Evolutionary conservation across 2,888 invertebrate species (phyloP).

Genomic region (Eumacrocentrus americanus): DNA sequence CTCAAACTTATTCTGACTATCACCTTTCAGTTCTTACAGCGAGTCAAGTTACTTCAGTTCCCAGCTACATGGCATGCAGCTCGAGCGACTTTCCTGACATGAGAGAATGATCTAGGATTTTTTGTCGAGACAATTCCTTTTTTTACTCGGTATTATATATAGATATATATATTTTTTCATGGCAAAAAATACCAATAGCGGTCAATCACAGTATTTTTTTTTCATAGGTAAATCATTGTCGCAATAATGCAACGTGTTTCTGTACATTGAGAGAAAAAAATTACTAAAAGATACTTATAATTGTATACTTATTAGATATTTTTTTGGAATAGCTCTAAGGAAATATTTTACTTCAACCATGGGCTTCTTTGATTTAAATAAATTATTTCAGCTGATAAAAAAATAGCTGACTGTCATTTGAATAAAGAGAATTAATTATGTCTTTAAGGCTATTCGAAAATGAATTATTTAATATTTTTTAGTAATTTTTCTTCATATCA

Average conservation of each 20-base stretch:
- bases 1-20: constrained; percentile 8
- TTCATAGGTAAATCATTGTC: background rate
- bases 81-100: background rate
- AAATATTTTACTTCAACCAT: no score
- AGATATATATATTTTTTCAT: background rate
- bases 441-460: background rate
- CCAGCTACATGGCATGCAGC: background rate
- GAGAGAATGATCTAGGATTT: background rate
- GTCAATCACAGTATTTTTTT: constrained; percentile 1
- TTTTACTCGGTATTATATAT: no score
- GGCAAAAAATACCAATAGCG: background rate
- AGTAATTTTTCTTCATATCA: background rate
- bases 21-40: constrained; percentile 11
- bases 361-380: no score
- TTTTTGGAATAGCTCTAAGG: no score
- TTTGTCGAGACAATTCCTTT: background rate
- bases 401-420: no score
- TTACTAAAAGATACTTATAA: background rate
- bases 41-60: constrained; percentile 4
- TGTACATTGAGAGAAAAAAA: background rate
- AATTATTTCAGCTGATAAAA: no score
- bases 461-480: background rate
- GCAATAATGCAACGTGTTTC: background rate
- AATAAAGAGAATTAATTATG: no score
- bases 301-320: no score